Evolutionary conservation across 1,140 invertebrate genomes (phyloP).

Genomic region (Heliconius nattereri): DNA sequence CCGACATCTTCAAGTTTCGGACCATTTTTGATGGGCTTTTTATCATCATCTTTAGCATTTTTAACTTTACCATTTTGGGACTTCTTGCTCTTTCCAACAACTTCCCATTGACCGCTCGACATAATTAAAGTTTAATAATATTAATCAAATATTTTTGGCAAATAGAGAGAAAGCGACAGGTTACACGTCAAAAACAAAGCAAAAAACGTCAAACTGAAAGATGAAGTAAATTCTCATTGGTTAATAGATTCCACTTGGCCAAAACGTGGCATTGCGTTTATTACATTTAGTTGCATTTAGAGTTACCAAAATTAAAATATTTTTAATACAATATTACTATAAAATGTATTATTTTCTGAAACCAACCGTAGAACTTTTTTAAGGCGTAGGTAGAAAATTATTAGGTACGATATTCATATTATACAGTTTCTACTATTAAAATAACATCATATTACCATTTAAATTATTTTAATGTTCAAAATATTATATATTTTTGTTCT

Average conservation of each 20-base stretch:
- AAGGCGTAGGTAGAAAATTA: not conserved
- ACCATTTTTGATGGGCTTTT: slow-evolving; percentile 74
- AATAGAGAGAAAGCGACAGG: slow-evolving; percentile 70
- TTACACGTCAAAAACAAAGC: slow-evolving; percentile 75
- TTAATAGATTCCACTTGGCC: slow-evolving; percentile 68
- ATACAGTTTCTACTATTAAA: too few species aligned
- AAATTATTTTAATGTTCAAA: too few species aligned
- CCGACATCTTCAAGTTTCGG: slow-evolving; percentile 72
- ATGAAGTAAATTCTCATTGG: slow-evolving; percentile 58
- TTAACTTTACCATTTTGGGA: slow-evolving; percentile 84
- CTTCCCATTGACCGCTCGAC: slow-evolving; percentile 88
- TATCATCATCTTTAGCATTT: slow-evolving; percentile 82
- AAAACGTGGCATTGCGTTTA: slow-evolving; percentile 71
- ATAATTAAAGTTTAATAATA: slow-evolving; percentile 73
- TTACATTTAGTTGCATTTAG: slow-evolving; percentile 43
- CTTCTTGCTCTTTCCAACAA: slow-evolving; percentile 88
- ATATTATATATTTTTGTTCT: too few species aligned
- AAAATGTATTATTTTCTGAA: not conserved
- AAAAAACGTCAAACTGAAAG: slow-evolving; percentile 63
- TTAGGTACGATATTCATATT: not conserved
- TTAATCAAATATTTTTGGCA: slow-evolving; percentile 59
- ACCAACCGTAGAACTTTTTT: not conserved
- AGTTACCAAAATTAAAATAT: slow-evolving; percentile 18
- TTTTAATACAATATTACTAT: not conserved
- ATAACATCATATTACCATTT: too few species aligned